Evolutionary conservation across 2,888 invertebrate species (phyloP).

Genomic region (Scaptomyza cyrtandrae): DNA sequence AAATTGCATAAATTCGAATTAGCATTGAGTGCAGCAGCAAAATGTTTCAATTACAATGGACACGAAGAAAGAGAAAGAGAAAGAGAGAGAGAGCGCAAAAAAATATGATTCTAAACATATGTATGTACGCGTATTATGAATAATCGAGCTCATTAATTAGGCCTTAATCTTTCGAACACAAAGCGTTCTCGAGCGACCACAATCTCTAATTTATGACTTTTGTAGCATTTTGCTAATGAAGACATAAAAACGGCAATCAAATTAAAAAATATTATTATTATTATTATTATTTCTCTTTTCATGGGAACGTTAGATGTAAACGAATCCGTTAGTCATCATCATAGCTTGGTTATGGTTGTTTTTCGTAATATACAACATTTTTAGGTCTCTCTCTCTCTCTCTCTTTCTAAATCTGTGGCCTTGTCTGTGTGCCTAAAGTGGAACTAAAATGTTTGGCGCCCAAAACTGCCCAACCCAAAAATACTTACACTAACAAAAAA

Average conservation of each 20-base stretch:
- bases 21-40: slow-evolving; percentile 62
- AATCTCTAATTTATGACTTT: slow-evolving; percentile 75
- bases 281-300: slow-evolving; percentile 62
- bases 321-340: slow-evolving; percentile 68
- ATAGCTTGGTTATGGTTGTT: background rate
- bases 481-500: background rate
- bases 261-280: slow-evolving; percentile 54
- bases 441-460: slow-evolving; percentile 73
- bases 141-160: slow-evolving; percentile 77
- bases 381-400: slow-evolving; percentile 12
- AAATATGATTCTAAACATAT: background rate
- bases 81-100: slow-evolving; percentile 28
- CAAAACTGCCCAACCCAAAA: slow-evolving; percentile 17
- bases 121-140: slow-evolving; percentile 71
- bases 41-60: slow-evolving; percentile 66
- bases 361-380: background rate
- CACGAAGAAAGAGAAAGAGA: too few species aligned
- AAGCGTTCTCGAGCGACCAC: slow-evolving; percentile 25
- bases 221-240: slow-evolving; percentile 78
- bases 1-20: slow-evolving; percentile 60
- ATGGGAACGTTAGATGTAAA: slow-evolving; percentile 73
- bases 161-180: slow-evolving; percentile 58
- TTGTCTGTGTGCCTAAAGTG: slow-evolving; percentile 54
- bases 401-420: slow-evolving; percentile 42
- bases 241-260: slow-evolving; percentile 81